These are phyloP conservation scores for Cheilosia scutellata DNA, from an alignment of 2,888 invertebrate genomes.

Conservation along the genomic window DNA sequence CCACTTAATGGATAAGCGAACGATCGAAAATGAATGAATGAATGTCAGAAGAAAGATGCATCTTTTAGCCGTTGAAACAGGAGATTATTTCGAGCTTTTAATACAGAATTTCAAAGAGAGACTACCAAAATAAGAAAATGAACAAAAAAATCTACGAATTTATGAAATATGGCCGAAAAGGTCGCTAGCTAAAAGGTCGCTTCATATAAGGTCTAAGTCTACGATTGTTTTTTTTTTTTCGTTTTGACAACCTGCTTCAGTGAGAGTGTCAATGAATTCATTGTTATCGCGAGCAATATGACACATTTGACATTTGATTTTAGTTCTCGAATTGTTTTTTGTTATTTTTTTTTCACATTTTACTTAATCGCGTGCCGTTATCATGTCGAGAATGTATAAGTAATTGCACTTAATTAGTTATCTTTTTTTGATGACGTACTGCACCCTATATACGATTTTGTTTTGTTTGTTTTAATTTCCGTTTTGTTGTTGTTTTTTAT, in stretches of 20 bases:
- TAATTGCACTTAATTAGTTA: conserved; percentile 74
- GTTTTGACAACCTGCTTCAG: conserved; percentile 22
- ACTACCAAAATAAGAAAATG: too few relatives aligned
- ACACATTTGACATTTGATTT: too few relatives aligned
- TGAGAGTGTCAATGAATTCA: neutral
- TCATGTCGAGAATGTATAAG: conserved; percentile 64
- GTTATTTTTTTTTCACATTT: neutral
- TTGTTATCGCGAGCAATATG: neutral
- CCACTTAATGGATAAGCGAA: too few relatives aligned
- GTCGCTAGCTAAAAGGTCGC: too few relatives aligned
- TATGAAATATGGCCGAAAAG: too few relatives aligned
- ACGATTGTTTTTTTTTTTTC: conserved; percentile 6
- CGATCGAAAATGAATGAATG: too few relatives aligned
- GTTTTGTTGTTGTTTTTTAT: conserved; percentile 51
- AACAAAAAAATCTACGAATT: too few relatives aligned
- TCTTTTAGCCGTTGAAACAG: too few relatives aligned
- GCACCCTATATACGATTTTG: conserved; percentile 21
- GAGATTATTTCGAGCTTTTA: too few relatives aligned
- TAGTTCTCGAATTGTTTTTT: neutral
- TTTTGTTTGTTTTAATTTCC: conserved; percentile 30
- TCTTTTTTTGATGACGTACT: conserved; percentile 44
- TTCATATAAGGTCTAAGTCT: conserved; percentile 12
- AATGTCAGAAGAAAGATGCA: too few relatives aligned
- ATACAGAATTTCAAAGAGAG: too few relatives aligned
- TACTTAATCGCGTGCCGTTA: conserved; percentile 32